Base-by-base conservation (phyloP, 2,113 vertebrate genomes). In the Etheostoma spectabile region DNA sequence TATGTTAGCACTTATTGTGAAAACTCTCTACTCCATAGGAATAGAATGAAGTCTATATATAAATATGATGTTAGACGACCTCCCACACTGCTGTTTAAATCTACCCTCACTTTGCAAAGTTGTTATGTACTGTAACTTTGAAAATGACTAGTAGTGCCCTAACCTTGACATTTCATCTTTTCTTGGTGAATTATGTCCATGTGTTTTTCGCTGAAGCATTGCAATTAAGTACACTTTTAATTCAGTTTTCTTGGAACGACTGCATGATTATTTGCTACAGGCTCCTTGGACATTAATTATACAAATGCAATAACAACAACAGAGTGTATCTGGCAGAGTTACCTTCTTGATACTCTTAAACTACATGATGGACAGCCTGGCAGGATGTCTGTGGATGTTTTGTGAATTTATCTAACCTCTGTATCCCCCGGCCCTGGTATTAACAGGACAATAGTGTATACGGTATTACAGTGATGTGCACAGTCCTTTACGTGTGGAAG, bases 131-230 rank as follows among this genome's bases (percentile, higher is more conserved):
- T 53, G 13, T 24, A 35, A 60, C 22, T 46, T 13, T 51, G 52
- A 22, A 61, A 86, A 55, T 51, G 24, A 67, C 33, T 27, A n/a
- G 38, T n/a, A 22, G 12, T 66, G 45, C 56, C 27, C 56, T 16
- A 35, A 48, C 67, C 46, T 16, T 2, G 51, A 57, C 11, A 45
- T 16, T 22, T 66, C 1, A 1, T 51, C 42, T 52, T 48, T 33
- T 49, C n/a, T 49, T 55, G 4, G 15, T 46, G 2, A 45, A 0
- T 14, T 65, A 11, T 80, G 27, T 70, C 38, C 6, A 27, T 59
- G 14, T 55, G 13, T 51, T 79, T 82, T 68, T 73, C n/a, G n/a
- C n/a, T 66, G 7, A 61, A 72, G 55, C 21, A 22, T 18, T 74
- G 11, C 21, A 53, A 45, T 74, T 64, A 64, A 16, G 46, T 66